Percentiles rank a stretch among this genome's conserved stretches.
phyloP scores from a whole-genome alignment of 2,797 vertebrate species.

The Lycodopsis pacificus region DNA sequence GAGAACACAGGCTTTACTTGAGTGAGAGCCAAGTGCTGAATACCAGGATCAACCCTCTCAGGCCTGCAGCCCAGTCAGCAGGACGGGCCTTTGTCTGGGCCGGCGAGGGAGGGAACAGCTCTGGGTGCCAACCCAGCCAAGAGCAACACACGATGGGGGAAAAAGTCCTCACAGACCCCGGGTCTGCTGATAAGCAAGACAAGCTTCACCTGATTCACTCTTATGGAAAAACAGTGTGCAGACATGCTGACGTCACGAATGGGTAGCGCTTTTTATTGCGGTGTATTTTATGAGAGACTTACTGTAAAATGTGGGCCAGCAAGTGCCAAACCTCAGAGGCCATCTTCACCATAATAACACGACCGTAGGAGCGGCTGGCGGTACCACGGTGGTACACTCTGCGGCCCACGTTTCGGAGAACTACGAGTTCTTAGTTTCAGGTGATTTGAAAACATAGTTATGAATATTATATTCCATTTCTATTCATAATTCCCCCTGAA shows the following conservation, averaged over 20 bases:
- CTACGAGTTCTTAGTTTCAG: neutral
- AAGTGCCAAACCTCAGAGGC: neutral
- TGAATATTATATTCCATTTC: neutral
- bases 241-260: neutral
- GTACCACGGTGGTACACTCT: too few relatives aligned
- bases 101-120: slow-evolving; percentile 17
- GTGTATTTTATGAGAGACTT: neutral
- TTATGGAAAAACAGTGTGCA: neutral
- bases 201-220: neutral
- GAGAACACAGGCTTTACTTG: slow-evolving; percentile 54
- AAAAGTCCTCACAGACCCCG: slow-evolving; percentile 23
- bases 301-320: too few relatives aligned
- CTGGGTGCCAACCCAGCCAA: slow-evolving; percentile 49
- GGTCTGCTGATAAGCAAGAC: slow-evolving; percentile 42
- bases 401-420: too few relatives aligned
- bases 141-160: slow-evolving; percentile 54
- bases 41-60: slow-evolving; percentile 59
- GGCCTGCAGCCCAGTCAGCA: slow-evolving; percentile 65
- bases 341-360: too few relatives aligned
- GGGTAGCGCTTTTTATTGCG: neutral
- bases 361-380: too few relatives aligned
- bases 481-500: neutral
- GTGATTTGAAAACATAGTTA: neutral
- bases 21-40: slow-evolving; percentile 58
- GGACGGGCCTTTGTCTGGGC: slow-evolving; percentile 58